phyloP scores from a whole-genome alignment of 2,888 invertebrate species.

The Ariolimax columbianus region DNA sequence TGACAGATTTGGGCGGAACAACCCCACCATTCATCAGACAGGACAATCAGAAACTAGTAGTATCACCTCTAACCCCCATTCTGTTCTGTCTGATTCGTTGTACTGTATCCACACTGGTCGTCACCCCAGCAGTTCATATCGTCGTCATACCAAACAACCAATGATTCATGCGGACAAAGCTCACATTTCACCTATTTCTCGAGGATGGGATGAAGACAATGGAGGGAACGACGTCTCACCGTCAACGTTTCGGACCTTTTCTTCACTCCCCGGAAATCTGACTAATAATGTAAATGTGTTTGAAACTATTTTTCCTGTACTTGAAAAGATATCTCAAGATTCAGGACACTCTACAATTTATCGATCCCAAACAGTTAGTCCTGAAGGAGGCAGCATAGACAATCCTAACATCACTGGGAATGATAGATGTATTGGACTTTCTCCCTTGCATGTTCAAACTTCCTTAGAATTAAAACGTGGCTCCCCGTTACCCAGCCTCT shows the following conservation, averaged over 20 bases:
- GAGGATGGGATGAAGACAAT: too few relatives aligned
- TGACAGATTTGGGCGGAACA: not conserved
- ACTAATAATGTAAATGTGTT: not conserved
- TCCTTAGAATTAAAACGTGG: not conserved
- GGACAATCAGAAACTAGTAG: not conserved
- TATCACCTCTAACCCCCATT: not conserved
- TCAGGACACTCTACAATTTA: conserved; percentile 48
- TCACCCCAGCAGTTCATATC: not conserved
- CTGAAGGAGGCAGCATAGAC: conserved; percentile 23
- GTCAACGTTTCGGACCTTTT: not conserved
- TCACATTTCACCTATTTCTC: not conserved
- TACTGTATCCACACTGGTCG: not conserved
- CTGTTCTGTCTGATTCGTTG: not conserved
- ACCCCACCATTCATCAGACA: not conserved
- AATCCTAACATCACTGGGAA: not conserved
- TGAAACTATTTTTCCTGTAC: not conserved
- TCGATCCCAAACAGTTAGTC: conserved; percentile 42
- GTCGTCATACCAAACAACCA: not conserved
- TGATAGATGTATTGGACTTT: not conserved
- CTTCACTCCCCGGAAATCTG: not conserved
- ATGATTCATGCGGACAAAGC: not conserved
- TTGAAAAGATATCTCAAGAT: conserved; percentile 43
- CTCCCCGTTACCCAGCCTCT: conserved; percentile 24
- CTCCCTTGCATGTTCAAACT: conserved; percentile 14
- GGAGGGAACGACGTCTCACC: too few relatives aligned